A percentile compares a stretch with the other conserved stretches of the same genome.
These are phyloP conservation scores for Beroe ovata DNA, from an alignment of 37 sponge, comb jelly and placozoan species.

Conservation along the genomic window DNA sequence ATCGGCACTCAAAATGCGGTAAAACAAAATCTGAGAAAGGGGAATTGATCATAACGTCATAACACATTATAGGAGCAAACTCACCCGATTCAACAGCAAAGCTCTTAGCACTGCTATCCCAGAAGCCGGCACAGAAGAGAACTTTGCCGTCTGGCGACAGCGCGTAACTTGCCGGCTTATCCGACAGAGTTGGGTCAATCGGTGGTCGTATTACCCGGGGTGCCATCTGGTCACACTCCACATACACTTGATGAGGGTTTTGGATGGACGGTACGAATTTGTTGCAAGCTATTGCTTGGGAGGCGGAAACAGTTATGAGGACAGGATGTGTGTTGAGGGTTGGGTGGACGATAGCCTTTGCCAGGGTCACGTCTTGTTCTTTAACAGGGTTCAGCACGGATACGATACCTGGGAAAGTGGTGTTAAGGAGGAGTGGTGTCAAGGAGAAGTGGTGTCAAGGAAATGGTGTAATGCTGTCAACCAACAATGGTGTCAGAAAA, in stretches of 20 bases:
- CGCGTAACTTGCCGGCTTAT: constrained; percentile 71
- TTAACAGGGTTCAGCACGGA: constrained; percentile 33
- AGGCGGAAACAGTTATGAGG: constrained; percentile 15
- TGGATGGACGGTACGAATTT: constrained; percentile 65
- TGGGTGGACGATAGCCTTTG: background rate
- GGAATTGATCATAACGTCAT: too few species aligned
- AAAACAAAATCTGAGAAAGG: too few species aligned
- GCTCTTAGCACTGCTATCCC: constrained; percentile 86
- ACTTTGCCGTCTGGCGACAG: constrained; percentile 70
- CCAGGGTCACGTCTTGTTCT: background rate
- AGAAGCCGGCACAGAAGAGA: constrained; percentile 79
- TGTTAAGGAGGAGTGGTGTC: background rate
- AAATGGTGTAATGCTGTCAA: too few species aligned
- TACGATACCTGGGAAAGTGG: background rate
- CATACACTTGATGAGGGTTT: constrained; percentile 26
- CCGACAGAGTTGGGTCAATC: constrained; percentile 76
- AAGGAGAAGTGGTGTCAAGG: background rate
- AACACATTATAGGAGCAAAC: too few species aligned
- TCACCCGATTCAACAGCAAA: constrained; percentile 73
- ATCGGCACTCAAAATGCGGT: too few species aligned
- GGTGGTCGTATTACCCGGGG: constrained; percentile 69
- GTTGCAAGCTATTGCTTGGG: constrained; percentile 32
- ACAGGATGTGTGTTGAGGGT: constrained; percentile 18
- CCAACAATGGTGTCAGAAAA: background rate
- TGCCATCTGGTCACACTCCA: constrained; percentile 20